Evolutionary conservation across 2,888 invertebrate species (phyloP).

Genomic region (Orthosia cruda): DNA sequence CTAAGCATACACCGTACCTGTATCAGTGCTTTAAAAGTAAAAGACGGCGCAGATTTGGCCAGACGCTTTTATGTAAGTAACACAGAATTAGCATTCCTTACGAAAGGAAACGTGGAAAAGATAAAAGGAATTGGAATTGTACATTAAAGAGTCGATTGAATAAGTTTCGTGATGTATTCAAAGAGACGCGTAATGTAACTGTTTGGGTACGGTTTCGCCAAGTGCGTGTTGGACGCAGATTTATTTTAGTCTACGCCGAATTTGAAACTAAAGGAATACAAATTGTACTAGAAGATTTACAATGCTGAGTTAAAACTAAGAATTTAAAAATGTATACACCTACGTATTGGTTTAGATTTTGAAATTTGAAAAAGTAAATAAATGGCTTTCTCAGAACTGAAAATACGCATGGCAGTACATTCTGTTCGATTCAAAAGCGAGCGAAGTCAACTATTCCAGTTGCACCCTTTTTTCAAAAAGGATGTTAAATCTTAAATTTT

Average conservation of each 20-base stretch:
- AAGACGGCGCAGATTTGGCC: slow-evolving; percentile 52
- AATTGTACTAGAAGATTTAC: background rate
- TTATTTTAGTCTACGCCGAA: slow-evolving; percentile 18
- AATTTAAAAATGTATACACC: background rate
- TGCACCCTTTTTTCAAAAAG: background rate
- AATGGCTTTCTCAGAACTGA: background rate
- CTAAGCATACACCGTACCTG: slow-evolving; percentile 34
- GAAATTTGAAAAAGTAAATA: background rate
- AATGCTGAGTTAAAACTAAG: background rate
- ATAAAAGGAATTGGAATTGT: slow-evolving; percentile 51
- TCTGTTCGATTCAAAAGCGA: background rate
- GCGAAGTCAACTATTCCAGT: background rate
- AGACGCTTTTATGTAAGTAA: slow-evolving; percentile 56
- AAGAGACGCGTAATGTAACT: slow-evolving; percentile 29
- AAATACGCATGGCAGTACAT: background rate
- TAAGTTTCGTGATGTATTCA: slow-evolving; percentile 52
- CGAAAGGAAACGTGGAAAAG: slow-evolving; percentile 47
- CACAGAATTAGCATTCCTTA: slow-evolving; percentile 55
- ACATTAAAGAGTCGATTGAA: slow-evolving; percentile 54
- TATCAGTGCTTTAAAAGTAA: slow-evolving; percentile 55
- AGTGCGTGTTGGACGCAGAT: slow-evolving; percentile 41
- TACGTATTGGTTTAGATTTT: background rate
- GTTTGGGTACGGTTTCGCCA: slow-evolving; percentile 17
- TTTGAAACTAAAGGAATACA: background rate
- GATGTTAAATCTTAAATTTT: background rate